Percentiles rank a stretch among this genome's conserved stretches.
Evolutionary conservation across 2,888 invertebrate species (phyloP).

Genomic region (Pogonocherus hispidulus): DNA sequence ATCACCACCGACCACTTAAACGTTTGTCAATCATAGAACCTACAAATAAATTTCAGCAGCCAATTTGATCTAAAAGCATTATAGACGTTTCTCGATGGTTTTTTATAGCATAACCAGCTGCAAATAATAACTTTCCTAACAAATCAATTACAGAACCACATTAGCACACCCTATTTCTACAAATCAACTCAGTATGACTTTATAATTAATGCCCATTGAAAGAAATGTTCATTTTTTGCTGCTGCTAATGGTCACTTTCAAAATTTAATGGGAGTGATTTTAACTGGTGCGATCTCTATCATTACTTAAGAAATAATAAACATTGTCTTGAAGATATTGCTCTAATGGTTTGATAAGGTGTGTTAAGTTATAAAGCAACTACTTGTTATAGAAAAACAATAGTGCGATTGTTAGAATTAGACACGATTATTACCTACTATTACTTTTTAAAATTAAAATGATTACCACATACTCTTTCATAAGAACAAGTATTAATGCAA

Average conservation of each 20-base stretch:
- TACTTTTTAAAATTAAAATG: background rate
- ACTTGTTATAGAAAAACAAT: constrained; percentile 18
- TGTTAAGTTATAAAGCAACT: constrained; percentile 3
- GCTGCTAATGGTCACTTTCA: constrained; percentile 2
- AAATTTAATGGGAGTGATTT: constrained; percentile 12
- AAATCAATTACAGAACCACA: constrained; percentile 10
- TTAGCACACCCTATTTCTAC: background rate
- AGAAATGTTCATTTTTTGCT: constrained; percentile 7
- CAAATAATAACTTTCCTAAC: constrained; percentile 9
- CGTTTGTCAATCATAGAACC: no score
- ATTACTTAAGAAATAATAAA: constrained; percentile 11
- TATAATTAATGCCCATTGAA: constrained; percentile 17
- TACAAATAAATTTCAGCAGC: no score
- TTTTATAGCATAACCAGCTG: no score
- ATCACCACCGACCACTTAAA: no score
- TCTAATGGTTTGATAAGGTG: constrained; percentile 1
- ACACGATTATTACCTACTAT: background rate
- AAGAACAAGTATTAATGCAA: background rate
- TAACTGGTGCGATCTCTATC: background rate
- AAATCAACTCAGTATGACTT: constrained; percentile 21
- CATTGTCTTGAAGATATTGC: background rate
- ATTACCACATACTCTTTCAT: background rate
- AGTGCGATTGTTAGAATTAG: constrained; percentile 1
- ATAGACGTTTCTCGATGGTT: no score
- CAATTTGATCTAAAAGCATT: background rate